Percentiles rank a stretch among this genome's conserved stretches.
Conservation (phyloP, 2,888 invertebrate genomes). For the Drosophila recens region DNA sequence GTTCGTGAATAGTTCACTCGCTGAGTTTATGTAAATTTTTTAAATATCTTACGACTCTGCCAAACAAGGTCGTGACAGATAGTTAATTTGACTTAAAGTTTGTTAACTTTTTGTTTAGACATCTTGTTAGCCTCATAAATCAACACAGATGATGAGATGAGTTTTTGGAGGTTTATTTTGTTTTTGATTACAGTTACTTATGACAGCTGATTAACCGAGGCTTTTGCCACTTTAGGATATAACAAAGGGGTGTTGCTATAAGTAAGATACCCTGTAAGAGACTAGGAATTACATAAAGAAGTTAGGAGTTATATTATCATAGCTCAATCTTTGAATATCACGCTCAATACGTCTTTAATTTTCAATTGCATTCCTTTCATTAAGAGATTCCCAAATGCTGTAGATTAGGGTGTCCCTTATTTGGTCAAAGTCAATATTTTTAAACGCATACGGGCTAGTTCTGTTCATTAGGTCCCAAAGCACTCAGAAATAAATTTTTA, state of each 20-base stretch:
- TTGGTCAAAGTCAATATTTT: too few relatives aligned
- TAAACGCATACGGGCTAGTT: too few relatives aligned
- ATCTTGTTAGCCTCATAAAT: constrained; percentile 31
- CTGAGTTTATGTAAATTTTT: constrained; percentile 21
- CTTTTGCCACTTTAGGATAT: neutral
- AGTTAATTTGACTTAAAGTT: constrained; percentile 11
- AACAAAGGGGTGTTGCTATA: neutral
- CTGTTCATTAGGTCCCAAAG: too few relatives aligned
- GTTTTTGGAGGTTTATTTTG: constrained; percentile 5
- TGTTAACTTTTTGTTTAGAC: constrained; percentile 7
- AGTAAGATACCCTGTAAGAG: neutral
- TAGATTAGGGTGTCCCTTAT: too few relatives aligned
- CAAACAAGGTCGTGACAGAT: constrained; percentile 29
- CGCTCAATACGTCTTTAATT: neutral
- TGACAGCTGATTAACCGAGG: neutral
- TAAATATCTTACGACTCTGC: constrained; percentile 16
- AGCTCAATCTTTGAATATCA: neutral
- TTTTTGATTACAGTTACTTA: constrained; percentile 3
- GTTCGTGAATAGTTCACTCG: constrained; percentile 23
- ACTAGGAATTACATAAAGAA: neutral
- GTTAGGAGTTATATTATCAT: too few relatives aligned
- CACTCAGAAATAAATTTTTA: too few relatives aligned
- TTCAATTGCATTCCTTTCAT: neutral
- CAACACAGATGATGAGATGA: constrained; percentile 7
- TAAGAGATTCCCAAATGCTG: neutral